Evolutionary conservation across 2,113 vertebrate species (phyloP), one percentile per base, ranked within the genome.

Genomic region (Stigmatopora nigra): DNA sequence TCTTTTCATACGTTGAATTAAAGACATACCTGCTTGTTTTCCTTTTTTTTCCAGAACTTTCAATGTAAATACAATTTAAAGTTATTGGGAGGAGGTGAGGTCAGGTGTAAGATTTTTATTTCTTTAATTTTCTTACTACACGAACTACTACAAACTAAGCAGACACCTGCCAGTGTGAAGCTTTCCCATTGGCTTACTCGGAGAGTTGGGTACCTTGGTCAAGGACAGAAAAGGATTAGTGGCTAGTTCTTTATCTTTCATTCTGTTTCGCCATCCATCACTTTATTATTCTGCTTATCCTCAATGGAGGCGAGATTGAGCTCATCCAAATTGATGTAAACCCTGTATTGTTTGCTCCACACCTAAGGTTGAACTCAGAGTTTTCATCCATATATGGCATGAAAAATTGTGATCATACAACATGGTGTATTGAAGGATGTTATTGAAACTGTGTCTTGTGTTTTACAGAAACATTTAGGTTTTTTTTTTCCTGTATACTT

Each of bases 1-100:
- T 78, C 76, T 17, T 55, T 81, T 69, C 67, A 62, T 81, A 71
- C 64, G 57, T 46, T 52, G 53, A n/a, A 56, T 6, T 0, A 59
- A 65, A 68, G 47, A 70, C 25, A 47, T 5, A 31, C 48, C 64
- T 67, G 63, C 69, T 63, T 41, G 9, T 41, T 41, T 41, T 41
- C 7, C 9, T 41, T 41, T 41, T 4, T 61, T 59, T 17, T 70
- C 55, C 46, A 44, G 44, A n/a, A 25, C 61, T 45, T 8, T 2
- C 46, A 55, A 6, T 7, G 1, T 46, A 65, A 45, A 41, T 46
- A 41, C 63, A 12, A 25, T 67, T 67, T 70, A 57, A 22, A 57
- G 31, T 49, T 22, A 6, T 20, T 44, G 25, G 55, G 6, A 31
- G 1, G 5, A 10, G 5, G 6, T 22, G 4, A 22, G 52, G 8